Evolutionary conservation across 2,113 vertebrate genomes (phyloP), one percentile per base, ranked within the genome.

Genomic region (Dipodomys stephensi): DNA sequence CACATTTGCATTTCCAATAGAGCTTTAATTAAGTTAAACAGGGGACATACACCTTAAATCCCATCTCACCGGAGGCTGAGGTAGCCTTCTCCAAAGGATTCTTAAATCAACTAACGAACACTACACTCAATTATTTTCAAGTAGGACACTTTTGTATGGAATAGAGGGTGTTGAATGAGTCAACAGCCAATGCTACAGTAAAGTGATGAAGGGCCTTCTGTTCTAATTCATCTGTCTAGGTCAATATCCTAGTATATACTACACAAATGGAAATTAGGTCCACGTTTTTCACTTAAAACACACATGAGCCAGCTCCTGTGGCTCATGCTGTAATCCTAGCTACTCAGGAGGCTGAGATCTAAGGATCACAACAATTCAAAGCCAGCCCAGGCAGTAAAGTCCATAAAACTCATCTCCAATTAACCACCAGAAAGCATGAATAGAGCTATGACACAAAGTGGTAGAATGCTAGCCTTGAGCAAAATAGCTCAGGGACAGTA

Each of bases 221-320:
- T 46, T 85, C 39, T 74, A 81, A 60, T 65, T 23, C 49, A 77
- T 25, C 77, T 84, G 20, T 64, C 2, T 30, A 87, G 25, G 28
- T 82, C 49, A 4, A 68, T 74, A 30, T 91, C 87, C 78, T 39
- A 85, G 49, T 62, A 18, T 39, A 25, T 12, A 78, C 39, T 46
- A 92, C 15, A 46, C 62, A 83, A 67, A 74, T 10, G 74, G 68
- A 80, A 93, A 81, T 6, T 87, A 53, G 60, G 39, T 78, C 39
- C 35, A 49, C 49, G 65, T 49, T 85, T 92, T 94, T 80, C 39
- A 65, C 25, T 13, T 39, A 28, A 81, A 94, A 76, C 39, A 32
- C 60, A 91, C 49, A 73, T 0, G 15, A 57, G 53, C 53, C 15
- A 3, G 53, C 11, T 18, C 53, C 53, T 16, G 15, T 57, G 53